Base-by-base conservation (phyloP, 2,797 vertebrate genomes). In the Rhinichthys osculus region DNA sequence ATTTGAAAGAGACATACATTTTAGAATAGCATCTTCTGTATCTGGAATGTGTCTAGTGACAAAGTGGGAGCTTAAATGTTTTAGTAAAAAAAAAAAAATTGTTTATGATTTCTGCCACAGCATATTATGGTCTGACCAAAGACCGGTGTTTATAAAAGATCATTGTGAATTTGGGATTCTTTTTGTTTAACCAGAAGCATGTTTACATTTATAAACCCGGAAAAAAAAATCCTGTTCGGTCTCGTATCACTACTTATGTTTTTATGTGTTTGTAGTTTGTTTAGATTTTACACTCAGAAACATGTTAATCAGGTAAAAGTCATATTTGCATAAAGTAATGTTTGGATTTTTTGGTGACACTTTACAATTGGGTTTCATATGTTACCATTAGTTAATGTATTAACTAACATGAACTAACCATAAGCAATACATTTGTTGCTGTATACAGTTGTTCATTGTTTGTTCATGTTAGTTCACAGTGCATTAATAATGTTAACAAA, bases 11-110 rank as follows among this genome's bases (percentile, higher is more conserved):
- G 38, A 35, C 82, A 30, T 88, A 88, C 85, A 89, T 90, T 86
- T 89, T 86, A 89, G 82, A 84, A 79, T 83, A 83, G 86, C 79
- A 87, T 89, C 77, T 44, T 92, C 82, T 86, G 85, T 88, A 90
- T 93, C 90, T 93, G 92, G 90, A 87, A 82, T 92, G 90, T 93
- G 88, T 93, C 92, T 93, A 47, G 59, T 80, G 86, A 87, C 13
- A 69, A 88, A 90, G 23, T 14, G 10, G 70, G 21, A 87, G 85
- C 66, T 87, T 11, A 86, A 87, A 85, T 69, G 67, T 84, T 87
- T 92, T 74, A 91, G 89, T 78, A 76, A 59, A 86, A 89, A 91
- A 91, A 59, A 71, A 80, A 90, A 92, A 90, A 27, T 27, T 92
- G 88, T 93, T 93, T 93, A 89, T 84, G 81, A 92, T 88, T 92